phyloP scores from a whole-genome alignment of 92 coral and sea anemone genomes.

The Palythoa grandis region DNA sequence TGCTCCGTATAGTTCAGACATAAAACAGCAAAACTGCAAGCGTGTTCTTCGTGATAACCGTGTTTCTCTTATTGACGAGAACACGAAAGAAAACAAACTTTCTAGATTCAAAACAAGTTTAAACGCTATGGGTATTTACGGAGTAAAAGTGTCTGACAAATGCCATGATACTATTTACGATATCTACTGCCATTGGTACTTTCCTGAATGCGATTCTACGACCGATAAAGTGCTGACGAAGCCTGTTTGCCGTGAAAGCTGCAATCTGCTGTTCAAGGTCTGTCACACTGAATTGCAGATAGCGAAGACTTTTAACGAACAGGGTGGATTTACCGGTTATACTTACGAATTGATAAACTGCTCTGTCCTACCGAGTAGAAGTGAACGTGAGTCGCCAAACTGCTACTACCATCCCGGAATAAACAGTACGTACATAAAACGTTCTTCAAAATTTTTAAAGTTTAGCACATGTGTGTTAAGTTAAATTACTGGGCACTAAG shows the following conservation, averaged over 20 bases:
- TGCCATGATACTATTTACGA: constrained; percentile 1
- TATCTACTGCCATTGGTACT: constrained; percentile 31
- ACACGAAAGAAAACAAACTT: not conserved
- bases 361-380: constrained; percentile 17
- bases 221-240: not conserved
- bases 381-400: not conserved
- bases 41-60: not conserved
- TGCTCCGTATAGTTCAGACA: not conserved
- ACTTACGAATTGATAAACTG: constrained; percentile 18
- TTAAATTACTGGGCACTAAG: too few relatives aligned
- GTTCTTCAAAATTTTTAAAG: not conserved
- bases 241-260: constrained; percentile 17
- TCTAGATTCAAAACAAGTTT: not conserved
- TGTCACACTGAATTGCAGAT: constrained; percentile 14
- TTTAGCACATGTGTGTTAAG: too few relatives aligned
- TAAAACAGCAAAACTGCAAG: not conserved
- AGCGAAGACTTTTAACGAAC: not conserved
- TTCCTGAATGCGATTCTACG: constrained; percentile 15
- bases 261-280: not conserved
- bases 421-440: constrained; percentile 12
- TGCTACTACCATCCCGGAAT: constrained; percentile 11
- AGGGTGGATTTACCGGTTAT: not conserved
- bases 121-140: not conserved
- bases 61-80: not conserved
- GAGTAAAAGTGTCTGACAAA: not conserved